Base-by-base conservation (phyloP, 2,888 invertebrate genomes). In the Taenaris catops region DNA sequence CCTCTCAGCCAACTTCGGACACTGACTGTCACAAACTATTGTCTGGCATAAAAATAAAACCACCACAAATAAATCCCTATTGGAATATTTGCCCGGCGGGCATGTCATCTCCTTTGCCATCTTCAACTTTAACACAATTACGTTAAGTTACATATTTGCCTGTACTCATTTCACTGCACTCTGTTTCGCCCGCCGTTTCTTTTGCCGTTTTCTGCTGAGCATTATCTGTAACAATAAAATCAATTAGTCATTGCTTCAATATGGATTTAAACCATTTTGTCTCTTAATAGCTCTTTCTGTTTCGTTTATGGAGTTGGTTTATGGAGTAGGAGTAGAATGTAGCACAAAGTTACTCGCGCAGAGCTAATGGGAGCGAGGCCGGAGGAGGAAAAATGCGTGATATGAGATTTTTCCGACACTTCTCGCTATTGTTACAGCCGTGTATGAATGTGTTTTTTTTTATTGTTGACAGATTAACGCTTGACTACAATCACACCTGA, bases 21-120 rank as follows among this genome's bases (percentile, higher is more conserved):
- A 86, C 60, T 70, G 80, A 50, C 81, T 78, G 69, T 83, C 86
- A 72, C 86, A 84, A 63, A 83, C 79, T 65, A 84, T 78, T 50
- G 80, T 78, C 61, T 71, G 70, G 49, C 83, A 57, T 44, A 80
- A 66, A 42, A 80, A 68, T 54, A 84, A 56, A 56, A 74, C 63
- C 37, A 75, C 60, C 55, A 81, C 63, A 48, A 76, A 52, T 55
- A 81, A 55, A 63, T 75, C 69, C 50, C 65, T 68, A 58, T 63
- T 71, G 43, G 66, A 51, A 46, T 67, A 51, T 52, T 63, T 60
- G 47, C 67, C 69, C 61, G 53, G 58, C 35, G 63, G 66, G 54
- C 60, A 60, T 44, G 48, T 44, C 28, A 31, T 7, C 4, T 18
- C 46, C 32, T 45, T 53, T 38, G 63, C 66, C 80, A 80, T 80